Base-by-base conservation (phyloP, 2,797 vertebrate species). In the Microcaecilia unicolor region DNA sequence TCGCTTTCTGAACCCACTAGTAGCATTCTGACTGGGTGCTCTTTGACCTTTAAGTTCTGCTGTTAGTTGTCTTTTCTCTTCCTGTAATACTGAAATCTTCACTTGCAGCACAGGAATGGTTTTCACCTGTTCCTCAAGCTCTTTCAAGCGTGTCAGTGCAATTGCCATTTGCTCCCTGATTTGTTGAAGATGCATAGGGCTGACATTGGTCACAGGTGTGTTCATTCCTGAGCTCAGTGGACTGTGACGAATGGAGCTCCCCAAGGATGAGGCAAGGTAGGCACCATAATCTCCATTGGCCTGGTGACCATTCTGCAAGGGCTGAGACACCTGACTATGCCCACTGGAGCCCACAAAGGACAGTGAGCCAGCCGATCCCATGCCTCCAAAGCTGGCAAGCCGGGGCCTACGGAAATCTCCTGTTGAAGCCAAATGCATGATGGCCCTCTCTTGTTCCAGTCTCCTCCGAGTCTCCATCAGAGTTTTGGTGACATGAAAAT, bases 151-250 rank as follows among this genome's bases (percentile, higher is more conserved):
- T 61, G 84, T 90, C 8, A 99, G 80, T 6, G 94, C 96, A 27
- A 97, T 63, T 1, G 96, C 91, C 96, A 99, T 99, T 76, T 99
- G 96, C 65, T 98, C 93, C 2, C 96, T 80, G 62, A 99, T 97
- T 41, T 98, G 91, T 11, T 98, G 93, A 50, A 99, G 84, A 50
- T 99, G 96, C 37, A 91, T 37, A 0, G 93, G 94, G 64, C 93
- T 98, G 56, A 99, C 87, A 0, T 92, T 97, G 15, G 92, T 96
- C 36, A 97, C 89, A 0, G 96, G 94, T 0, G 96, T 98, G 22
- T 89, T 86, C 78, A 97, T 65, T 44, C 95, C 95, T 0, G 94
- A 98, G 78, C 92, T 97, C 70, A 97, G 63, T 6, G 95, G 94
- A 61, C 95, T 99, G 66, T 98, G 94, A 57, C 90, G 91, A 45